Conservation (phyloP, 2,113 vertebrate genomes). For the Meles meles region DNA sequence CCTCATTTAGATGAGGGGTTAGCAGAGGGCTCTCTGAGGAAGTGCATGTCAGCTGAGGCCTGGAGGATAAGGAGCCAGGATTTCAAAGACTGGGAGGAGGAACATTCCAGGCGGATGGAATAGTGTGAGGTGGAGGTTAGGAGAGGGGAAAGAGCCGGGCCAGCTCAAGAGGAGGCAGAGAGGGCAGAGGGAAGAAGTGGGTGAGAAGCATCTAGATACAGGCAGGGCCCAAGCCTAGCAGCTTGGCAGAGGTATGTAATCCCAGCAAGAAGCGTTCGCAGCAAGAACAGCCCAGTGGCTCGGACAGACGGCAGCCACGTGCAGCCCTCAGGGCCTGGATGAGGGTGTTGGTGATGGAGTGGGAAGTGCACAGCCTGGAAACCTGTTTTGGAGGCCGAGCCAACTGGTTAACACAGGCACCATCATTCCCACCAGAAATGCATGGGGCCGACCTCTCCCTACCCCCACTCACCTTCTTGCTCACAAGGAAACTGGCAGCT, state of each 20-base stretch:
- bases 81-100: not conserved
- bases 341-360: not conserved
- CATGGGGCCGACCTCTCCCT: not conserved
- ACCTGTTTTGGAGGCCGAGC: not conserved
- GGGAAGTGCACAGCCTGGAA: too few relatives aligned
- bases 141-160: not conserved
- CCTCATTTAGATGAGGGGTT: not conserved
- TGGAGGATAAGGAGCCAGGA: not conserved
- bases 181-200: not conserved
- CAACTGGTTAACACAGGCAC: not conserved
- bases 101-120: not conserved
- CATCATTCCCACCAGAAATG: not conserved
- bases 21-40: not conserved
- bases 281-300: not conserved
- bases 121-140: not conserved
- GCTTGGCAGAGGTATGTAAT: not conserved
- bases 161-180: not conserved
- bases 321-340: not conserved
- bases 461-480: constrained; percentile 91
- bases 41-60: not conserved
- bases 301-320: not conserved
- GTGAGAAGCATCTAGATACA: not conserved
- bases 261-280: not conserved
- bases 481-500: constrained; percentile 96
- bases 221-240: not conserved